These are phyloP conservation scores for Diadema setosum DNA, from an alignment of 35 echinoderm and acorn worm genomes.

Conservation along the genomic window DNA sequence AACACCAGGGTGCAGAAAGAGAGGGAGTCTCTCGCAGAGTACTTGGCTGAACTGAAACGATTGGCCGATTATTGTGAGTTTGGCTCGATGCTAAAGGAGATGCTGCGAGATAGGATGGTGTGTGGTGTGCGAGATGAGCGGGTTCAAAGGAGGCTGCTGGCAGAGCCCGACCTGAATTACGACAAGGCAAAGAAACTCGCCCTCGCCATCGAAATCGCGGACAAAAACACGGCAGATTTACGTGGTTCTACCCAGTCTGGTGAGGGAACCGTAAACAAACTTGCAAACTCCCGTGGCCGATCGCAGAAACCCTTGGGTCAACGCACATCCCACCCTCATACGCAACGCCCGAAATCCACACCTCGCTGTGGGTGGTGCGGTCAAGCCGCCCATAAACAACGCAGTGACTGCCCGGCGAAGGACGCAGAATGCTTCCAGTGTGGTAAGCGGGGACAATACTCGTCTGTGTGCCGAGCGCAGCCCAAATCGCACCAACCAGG, in stretches of 20 bases:
- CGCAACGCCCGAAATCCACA: not conserved
- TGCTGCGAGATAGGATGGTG: slow-evolving; percentile 36
- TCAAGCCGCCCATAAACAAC: not conserved
- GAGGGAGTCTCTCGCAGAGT: not conserved
- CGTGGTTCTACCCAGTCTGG: not conserved
- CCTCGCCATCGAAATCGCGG: slow-evolving; percentile 11
- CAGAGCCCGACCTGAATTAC: slow-evolving; percentile 26
- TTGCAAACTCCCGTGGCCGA: not conserved
- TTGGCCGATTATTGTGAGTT: slow-evolving; percentile 29
- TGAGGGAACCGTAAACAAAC: not conserved
- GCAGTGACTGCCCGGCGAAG: not conserved
- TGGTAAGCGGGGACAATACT: slow-evolving; percentile 26
- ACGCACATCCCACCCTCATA: not conserved
- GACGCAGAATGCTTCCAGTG: not conserved
- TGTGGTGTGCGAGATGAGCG: slow-evolving; percentile 31
- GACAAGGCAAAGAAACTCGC: not conserved
- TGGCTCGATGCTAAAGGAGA: slow-evolving; percentile 14
- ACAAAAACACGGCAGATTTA: not conserved
- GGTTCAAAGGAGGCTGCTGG: slow-evolving; percentile 42
- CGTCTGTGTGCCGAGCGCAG: not conserved
- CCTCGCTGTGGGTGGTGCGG: not conserved
- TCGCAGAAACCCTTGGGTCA: not conserved
- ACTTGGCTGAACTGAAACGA: slow-evolving; percentile 30
- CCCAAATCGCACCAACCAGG: not conserved
- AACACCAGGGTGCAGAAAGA: slow-evolving; percentile 30